A percentile compares a stretch with the other conserved stretches of the same genome.
These are phyloP conservation scores for Gisinianus flammeolus DNA, from an alignment of 2,888 invertebrate species.

Conservation along the genomic window DNA sequence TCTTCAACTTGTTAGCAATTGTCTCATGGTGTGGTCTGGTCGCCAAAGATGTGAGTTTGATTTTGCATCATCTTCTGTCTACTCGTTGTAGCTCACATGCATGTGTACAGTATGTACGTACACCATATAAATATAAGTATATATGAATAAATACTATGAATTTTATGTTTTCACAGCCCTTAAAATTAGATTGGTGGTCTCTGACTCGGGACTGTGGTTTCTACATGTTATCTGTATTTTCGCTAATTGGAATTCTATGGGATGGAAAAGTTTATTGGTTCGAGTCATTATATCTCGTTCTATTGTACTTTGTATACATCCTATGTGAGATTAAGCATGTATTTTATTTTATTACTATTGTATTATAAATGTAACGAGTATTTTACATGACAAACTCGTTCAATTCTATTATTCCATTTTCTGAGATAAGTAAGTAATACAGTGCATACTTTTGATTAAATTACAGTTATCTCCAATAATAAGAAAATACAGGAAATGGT, in stretches of 20 bases:
- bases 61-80: too few species aligned
- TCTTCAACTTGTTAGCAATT: constrained; percentile 81
- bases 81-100: neutral
- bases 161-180: too few species aligned
- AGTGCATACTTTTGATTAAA: neutral
- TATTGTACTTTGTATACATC: constrained; percentile 79
- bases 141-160: too few species aligned
- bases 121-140: neutral
- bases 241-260: constrained; percentile 80
- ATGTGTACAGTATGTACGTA: neutral
- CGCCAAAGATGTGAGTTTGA: constrained; percentile 62
- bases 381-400: too few species aligned
- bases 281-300: constrained; percentile 77
- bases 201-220: constrained; percentile 80
- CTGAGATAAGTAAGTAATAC: neutral
- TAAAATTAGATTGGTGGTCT: constrained; percentile 85
- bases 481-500: neutral
- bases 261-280: constrained; percentile 86
- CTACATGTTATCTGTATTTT: constrained; percentile 79
- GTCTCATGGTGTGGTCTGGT: constrained; percentile 80
- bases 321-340: constrained; percentile 66
- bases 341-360: neutral
- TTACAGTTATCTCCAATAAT: constrained; percentile 19
- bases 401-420: neutral
- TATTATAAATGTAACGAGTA: neutral